Base-by-base conservation (phyloP, 2,113 vertebrate species). In the Strigops habroptila region DNA sequence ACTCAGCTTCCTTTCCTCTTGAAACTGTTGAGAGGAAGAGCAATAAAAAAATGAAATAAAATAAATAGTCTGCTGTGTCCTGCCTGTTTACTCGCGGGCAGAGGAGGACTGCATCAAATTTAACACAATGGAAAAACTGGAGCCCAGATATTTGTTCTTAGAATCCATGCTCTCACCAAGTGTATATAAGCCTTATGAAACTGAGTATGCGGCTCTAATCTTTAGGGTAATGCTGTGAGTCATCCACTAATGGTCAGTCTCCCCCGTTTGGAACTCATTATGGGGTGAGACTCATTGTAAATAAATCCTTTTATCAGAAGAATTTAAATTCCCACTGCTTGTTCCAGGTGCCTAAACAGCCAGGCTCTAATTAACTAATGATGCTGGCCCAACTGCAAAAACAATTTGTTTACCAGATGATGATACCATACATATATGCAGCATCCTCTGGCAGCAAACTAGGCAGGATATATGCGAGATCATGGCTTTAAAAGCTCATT, bases 221-320 rank as follows among this genome's bases (percentile, higher is more conserved):
- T 89, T 87, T 88, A 96, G 4, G 30, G 86, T 80, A 96, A 87
- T 70, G 76, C 28, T 88, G 80, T 92, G 91, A 96, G 92, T 94
- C 92, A 97, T 81, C 86, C 3, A 6, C 88, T 95, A 94, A 92
- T 63, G 84, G 95, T 95, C 94, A 97, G 53, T 53, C 51, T 95
- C 86, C 86, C n/a, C 68, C 0, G 28, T 70, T 52, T 91, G 71
- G 89, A 96, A 62, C 65, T 95, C 88, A 91, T 96, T 96, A 96
- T 59, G 31, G 63, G 65, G 77, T 4, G 4, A 93, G 59, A 60
- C 60, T 97, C 93, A 95, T 97, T 97, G 97, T 73, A 97, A 97
- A 97, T 90, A 96, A 96, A 97, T 95, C 51, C 71, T 96, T 97
- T 96, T 91, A 97, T 96, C 75, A 96, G 93, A 94, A 95, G 91